Evolutionary conservation across 1,140 invertebrate genomes (phyloP).

Genomic region (Anastrepha obliqua): DNA sequence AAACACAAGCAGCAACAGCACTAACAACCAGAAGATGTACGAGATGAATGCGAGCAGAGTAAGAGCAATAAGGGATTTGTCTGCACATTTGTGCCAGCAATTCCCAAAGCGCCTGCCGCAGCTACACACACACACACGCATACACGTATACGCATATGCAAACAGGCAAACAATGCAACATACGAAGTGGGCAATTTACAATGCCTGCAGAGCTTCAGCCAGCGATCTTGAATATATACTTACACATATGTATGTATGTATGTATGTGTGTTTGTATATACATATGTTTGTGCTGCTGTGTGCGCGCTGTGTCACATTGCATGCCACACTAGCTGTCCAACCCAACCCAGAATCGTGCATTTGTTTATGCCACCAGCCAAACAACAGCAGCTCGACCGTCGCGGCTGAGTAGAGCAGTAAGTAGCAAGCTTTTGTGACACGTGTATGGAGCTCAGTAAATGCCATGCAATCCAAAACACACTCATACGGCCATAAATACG

Average conservation of each 20-base stretch:
- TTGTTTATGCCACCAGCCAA: slow-evolving; percentile 38
- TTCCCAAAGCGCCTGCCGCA: slow-evolving; percentile 28
- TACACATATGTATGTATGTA: background rate
- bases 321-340: background rate
- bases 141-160: background rate
- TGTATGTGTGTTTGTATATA: background rate
- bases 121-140: background rate
- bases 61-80: slow-evolving; percentile 40
- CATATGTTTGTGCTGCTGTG: background rate
- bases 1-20: background rate
- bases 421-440: slow-evolving; percentile 45
- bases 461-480: background rate
- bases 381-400: background rate
- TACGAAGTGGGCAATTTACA: slow-evolving; percentile 23
- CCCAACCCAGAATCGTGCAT: background rate
- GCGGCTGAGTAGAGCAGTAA: background rate
- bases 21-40: background rate
- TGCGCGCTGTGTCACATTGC: slow-evolving; percentile 19
- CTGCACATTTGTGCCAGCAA: slow-evolving; percentile 48
- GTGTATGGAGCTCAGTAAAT: slow-evolving; percentile 21
- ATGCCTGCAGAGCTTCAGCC: slow-evolving; percentile 5
- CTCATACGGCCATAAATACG: background rate
- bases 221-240: background rate
- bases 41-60: background rate
- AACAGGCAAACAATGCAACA: background rate